Conservation (phyloP, 1,140 invertebrate genomes). For the Drosophila ambigua region DNA sequence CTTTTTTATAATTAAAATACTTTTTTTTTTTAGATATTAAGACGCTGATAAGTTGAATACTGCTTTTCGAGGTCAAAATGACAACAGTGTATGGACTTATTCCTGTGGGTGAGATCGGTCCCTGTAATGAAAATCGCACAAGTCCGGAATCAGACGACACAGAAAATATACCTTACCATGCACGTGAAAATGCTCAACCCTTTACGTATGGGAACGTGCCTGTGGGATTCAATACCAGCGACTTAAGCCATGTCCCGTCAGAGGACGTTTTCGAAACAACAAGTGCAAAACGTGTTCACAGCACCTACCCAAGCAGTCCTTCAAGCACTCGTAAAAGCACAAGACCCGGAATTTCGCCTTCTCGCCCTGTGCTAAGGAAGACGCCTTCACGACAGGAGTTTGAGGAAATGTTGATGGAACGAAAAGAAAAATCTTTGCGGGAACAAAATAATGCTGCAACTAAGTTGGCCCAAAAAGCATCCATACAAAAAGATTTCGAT, state of each 20-base stretch:
- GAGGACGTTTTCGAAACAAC: constrained; percentile 9
- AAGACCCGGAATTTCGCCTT: constrained; percentile 52
- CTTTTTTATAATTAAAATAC: no score
- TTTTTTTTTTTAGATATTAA: no score
- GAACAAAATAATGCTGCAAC: constrained; percentile 31
- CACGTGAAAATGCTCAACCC: constrained; percentile 88
- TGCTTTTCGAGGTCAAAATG: no score
- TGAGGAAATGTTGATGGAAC: constrained; percentile 65
- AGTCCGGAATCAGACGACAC: constrained; percentile 32
- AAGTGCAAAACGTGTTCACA: neutral
- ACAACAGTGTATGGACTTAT: no score
- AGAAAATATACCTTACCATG: constrained; percentile 89
- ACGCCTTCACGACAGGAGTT: constrained; percentile 63
- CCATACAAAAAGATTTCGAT: constrained; percentile 48
- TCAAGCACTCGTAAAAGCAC: constrained; percentile 36
- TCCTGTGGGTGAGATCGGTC: no score
- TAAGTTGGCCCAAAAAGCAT: constrained; percentile 32
- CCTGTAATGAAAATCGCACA: neutral
- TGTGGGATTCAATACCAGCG: constrained; percentile 40
- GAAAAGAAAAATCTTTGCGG: constrained; percentile 40
- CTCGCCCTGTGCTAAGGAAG: constrained; percentile 49
- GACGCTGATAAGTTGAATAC: no score
- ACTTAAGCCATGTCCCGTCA: constrained; percentile 39
- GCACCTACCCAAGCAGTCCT: constrained; percentile 14
- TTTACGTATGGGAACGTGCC: constrained; percentile 88